Percentiles rank a stretch among this genome's conserved stretches.
Conservation (phyloP, 2,888 invertebrate species). For the Pocota personata region DNA sequence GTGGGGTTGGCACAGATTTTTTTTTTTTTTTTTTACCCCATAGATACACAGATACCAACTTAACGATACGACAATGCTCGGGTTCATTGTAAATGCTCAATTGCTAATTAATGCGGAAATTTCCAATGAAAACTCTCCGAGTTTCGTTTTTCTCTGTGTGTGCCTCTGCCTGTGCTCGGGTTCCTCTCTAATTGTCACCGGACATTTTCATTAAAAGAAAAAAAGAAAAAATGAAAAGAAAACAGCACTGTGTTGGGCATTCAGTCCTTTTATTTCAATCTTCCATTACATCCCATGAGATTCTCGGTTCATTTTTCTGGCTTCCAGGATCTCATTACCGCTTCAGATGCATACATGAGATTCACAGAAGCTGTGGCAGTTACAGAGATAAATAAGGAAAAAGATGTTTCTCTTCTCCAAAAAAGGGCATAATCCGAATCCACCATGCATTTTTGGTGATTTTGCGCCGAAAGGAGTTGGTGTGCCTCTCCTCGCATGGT, state of each 20-base stretch:
- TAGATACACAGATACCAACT: not conserved
- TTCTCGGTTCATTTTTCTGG: not conserved
- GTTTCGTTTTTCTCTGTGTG: not conserved
- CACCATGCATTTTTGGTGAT: conserved; percentile 65
- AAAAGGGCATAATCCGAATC: not conserved
- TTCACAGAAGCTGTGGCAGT: conserved; percentile 40
- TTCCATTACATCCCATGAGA: conserved; percentile 34
- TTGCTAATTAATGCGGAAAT: conserved; percentile 72
- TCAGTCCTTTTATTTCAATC: conserved; percentile 19
- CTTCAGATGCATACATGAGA: conserved; percentile 39
- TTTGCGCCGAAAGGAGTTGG: conserved; percentile 62
- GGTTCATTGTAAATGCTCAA: conserved; percentile 64
- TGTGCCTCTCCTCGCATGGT: not conserved
- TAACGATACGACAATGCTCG: not conserved
- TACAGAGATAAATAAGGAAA: not conserved
- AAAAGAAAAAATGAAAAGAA: not conserved
- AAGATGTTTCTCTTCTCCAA: not conserved
- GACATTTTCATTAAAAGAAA: conserved; percentile 67
- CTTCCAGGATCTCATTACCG: conserved; percentile 24
- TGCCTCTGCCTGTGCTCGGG: not conserved
- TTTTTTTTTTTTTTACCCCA: conserved; percentile 21
- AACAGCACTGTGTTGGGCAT: not conserved
- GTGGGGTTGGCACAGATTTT: conserved; percentile 52
- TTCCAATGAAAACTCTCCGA: conserved; percentile 69
- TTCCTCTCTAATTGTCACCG: conserved; percentile 62